Conservation (phyloP, 2,888 invertebrate genomes). For the Noctua pronuba region DNA sequence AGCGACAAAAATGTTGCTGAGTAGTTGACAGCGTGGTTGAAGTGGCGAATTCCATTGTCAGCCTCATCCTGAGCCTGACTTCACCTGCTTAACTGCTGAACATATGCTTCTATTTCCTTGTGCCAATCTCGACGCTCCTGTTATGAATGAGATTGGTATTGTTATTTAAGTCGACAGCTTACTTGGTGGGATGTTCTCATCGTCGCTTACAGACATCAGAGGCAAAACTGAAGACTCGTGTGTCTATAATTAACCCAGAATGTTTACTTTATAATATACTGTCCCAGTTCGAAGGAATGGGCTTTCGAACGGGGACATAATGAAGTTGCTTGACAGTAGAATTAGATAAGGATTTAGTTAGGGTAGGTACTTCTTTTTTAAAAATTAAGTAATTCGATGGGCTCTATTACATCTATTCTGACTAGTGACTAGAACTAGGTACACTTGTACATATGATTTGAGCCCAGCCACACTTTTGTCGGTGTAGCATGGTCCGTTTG, state of each 20-base stretch:
- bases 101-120: not conserved
- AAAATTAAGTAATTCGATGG: not conserved
- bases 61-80: not conserved
- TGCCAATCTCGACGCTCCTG: too few species aligned
- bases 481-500: not conserved
- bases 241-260: not conserved
- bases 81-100: too few species aligned
- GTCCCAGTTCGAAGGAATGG: too few species aligned
- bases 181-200: not conserved
- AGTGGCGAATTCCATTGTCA: not conserved
- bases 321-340: not conserved
- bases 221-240: not conserved
- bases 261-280: not conserved
- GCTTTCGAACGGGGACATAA: too few species aligned
- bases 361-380: not conserved
- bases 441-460: not conserved
- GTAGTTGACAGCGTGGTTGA: not conserved
- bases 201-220: not conserved
- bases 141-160: not conserved
- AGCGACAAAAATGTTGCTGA: not conserved
- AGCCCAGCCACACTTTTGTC: not conserved
- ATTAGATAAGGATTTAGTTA: not conserved
- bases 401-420: not conserved
- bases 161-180: not conserved
- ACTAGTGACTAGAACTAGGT: not conserved